Base-by-base conservation (phyloP, 1,140 invertebrate species). In the Lasioglossum baleicum region DNA sequence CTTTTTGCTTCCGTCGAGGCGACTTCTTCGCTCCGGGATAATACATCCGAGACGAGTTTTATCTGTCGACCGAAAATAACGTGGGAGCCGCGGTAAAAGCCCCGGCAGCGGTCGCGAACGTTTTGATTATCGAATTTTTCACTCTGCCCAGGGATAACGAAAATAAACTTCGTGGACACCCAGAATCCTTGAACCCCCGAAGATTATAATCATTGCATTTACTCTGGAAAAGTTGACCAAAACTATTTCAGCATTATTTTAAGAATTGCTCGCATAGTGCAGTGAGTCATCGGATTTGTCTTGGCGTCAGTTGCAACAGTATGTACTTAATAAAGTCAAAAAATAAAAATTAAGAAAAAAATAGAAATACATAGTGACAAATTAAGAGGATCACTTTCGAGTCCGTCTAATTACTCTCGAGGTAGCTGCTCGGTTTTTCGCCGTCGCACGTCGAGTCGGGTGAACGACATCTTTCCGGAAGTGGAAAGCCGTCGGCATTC, bases 391-490 rank as follows among this genome's bases (percentile, higher is more conserved):
- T 20, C 5, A 53, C 17, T 20, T 53, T 53, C 51, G 51, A 53
- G 51, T 53, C 13, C 1, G 13, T 17, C 17, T 53, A 53, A 53
- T 53, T 53, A 20, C 51, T 15, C 42, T 17, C 40, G 64, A 42
- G 11, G 5, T 20, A n/a, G 42, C 44, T 7, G n/a, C 17, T 11
- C 35, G 20, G 2, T 22, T 66, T 66, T 44, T 35, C 35, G 35
- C 35, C 35, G 35, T 1, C 26, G 26, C 44, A 7, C 35, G 40
- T 20, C 7, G 22, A 20, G 20, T 13, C 31, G 44, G 26, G 66
- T 61, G 53, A 60, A 61, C 68, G 56, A 77, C 42, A 42, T 40
- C 51, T 35, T 51, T 58, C 42, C 65, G 65, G 61, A 40, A 40
- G 61, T 7, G n/a, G 51, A 11, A 51, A 44, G 5, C 42, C 7